Base-by-base conservation (phyloP, 2,888 invertebrate species). In the Biston betularia region DNA sequence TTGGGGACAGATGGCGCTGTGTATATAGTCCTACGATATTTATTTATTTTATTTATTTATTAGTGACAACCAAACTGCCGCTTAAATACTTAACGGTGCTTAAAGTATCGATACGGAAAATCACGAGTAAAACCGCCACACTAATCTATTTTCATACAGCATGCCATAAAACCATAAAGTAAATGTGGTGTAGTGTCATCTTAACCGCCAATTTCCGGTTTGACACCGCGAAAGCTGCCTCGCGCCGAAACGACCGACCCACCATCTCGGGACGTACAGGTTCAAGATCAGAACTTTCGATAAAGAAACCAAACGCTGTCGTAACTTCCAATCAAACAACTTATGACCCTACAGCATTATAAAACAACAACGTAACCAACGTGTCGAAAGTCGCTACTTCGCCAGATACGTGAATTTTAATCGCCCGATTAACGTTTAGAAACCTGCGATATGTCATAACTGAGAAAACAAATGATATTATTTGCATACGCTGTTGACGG, bases 271-370 rank as follows among this genome's bases (percentile, higher is more conserved):
- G 69, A 70, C 71, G 75, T 45, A 48, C 81, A 84, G 85, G 85
- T 89, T 88, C 90, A 90, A 87, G 89, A 88, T 79, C 88, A 88
- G 79, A 76, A 82, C 88, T 89, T 89, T 90, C 88, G 82, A 81
- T 81, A 79, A 83, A 84, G 83, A 86, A 87, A 88, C 82, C 86
- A 81, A 71, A 74, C 72, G 75, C 63, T 85, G 82, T 85, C 80
- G 78, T 86, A 85, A 86, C 79, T 48, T 24, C 58, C 44, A 42
- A 66, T 62, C 65, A 38, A 50, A 50, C 53, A 61, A 85, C 88
- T 71, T 80, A 82, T 75, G 88, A 87, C 89, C 89, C 86, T 79
- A 78, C 71, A 75, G 69, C 77, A 70, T 80, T 77, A 80, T 78
- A 77, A 78, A 79, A 80, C 71, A 35, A 70, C 75, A 75, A 80